These are phyloP conservation scores for Mya arenaria DNA, from an alignment of 1,140 invertebrate species.

Conservation along the genomic window DNA sequence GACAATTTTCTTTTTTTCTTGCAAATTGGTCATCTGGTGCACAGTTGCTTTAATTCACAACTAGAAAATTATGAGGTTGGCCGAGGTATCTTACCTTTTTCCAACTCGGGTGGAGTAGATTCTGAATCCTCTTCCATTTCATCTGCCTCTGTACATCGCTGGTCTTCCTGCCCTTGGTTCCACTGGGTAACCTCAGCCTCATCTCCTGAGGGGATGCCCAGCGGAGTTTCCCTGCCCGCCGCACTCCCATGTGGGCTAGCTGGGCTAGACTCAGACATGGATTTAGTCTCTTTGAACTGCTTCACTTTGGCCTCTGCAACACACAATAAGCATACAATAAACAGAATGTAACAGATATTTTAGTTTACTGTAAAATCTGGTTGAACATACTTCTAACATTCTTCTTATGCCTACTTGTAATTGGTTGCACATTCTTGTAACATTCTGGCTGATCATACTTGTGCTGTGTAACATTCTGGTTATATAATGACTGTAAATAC, in stretches of 20 bases:
- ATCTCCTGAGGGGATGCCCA: slow-evolving; percentile 23
- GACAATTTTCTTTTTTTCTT: too few relatives aligned
- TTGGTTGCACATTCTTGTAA: not conserved
- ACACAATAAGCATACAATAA: not conserved
- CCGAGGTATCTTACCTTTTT: too few relatives aligned
- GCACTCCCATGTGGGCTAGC: not conserved
- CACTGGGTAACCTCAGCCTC: slow-evolving; percentile 40
- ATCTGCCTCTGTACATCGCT: slow-evolving; percentile 19
- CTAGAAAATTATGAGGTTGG: too few relatives aligned
- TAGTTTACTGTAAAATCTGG: not conserved
- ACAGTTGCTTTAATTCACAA: too few relatives aligned
- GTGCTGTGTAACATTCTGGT: not conserved
- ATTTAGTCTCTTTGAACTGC: slow-evolving; percentile 12
- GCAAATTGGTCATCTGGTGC: too few relatives aligned
- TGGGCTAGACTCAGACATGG: not conserved
- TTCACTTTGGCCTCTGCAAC: slow-evolving; percentile 27
- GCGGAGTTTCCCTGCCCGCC: slow-evolving; percentile 37
- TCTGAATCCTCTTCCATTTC: slow-evolving; percentile 10
- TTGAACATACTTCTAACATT: too few relatives aligned
- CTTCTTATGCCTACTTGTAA: not conserved
- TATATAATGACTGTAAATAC: not conserved
- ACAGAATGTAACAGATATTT: not conserved
- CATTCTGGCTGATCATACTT: too few relatives aligned
- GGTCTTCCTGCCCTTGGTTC: slow-evolving; percentile 24
- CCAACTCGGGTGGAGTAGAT: too few relatives aligned